Percentiles rank a stretch among this genome's conserved stretches.
Evolutionary conservation across 2,797 vertebrate genomes (phyloP).

Genomic region (Myotis pilosus): DNA sequence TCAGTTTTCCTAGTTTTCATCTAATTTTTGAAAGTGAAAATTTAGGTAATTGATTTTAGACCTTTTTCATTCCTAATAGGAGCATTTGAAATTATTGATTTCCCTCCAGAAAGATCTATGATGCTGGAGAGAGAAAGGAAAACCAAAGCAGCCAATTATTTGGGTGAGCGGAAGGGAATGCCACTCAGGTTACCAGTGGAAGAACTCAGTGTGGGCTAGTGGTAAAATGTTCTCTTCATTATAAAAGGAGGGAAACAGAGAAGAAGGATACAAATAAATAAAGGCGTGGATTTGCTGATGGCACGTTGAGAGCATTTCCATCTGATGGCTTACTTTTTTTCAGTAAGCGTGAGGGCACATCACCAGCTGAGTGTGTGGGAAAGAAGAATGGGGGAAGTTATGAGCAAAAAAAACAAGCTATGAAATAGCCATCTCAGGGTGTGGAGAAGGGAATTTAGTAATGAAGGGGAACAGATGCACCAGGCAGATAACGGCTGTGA

Average conservation of each 20-base stretch:
- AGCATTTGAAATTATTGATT: neutral
- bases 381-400: neutral
- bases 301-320: neutral
- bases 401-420: neutral
- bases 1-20: neutral
- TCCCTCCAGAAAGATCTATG: neutral
- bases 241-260: neutral
- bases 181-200: neutral
- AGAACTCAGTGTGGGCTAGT: neutral
- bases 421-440: neutral
- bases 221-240: neutral
- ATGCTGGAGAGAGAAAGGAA: neutral
- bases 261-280: neutral
- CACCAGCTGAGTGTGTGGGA: neutral
- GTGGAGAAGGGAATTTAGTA: neutral
- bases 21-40: slow-evolving; percentile 15
- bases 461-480: neutral
- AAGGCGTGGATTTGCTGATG: neutral
- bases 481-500: neutral
- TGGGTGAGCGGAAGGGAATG: neutral
- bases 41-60: neutral
- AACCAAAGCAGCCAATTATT: neutral
- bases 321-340: neutral
- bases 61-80: neutral
- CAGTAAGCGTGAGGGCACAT: neutral